Conservation (phyloP, 2,797 vertebrate species). For the Phyllotis vaccarum region DNA sequence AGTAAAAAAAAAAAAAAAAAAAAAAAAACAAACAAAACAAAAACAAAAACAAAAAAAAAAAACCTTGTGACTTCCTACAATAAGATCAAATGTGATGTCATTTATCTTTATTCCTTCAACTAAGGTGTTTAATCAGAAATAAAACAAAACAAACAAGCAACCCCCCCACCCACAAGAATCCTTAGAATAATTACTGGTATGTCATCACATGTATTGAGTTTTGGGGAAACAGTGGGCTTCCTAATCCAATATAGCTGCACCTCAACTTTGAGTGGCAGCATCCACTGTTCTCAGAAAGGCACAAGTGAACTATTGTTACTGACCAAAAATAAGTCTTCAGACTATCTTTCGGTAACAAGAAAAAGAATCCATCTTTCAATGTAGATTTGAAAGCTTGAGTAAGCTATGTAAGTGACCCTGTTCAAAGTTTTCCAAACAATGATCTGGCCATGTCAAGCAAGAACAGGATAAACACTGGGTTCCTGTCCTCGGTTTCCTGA, state of each 20-base stretch:
- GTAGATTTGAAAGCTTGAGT: slow-evolving; percentile 47
- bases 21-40: too few species aligned
- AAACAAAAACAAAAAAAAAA: neutral
- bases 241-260: neutral
- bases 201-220: neutral
- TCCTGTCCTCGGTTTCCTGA: slow-evolving; percentile 85
- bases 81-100: neutral
- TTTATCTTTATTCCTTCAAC: slow-evolving; percentile 47
- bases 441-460: slow-evolving; percentile 51
- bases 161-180: neutral
- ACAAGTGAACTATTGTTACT: neutral
- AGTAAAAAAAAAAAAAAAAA: too few species aligned
- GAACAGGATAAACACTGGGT: slow-evolving; percentile 82
- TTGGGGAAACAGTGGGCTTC: slow-evolving; percentile 3
- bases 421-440: slow-evolving; percentile 84
- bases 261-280: neutral
- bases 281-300: slow-evolving; percentile 52
- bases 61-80: neutral
- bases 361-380: slow-evolving; percentile 41
- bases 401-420: slow-evolving; percentile 65
- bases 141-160: neutral
- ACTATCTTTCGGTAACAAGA: slow-evolving; percentile 13
- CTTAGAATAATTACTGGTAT: neutral
- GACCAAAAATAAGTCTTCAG: slow-evolving; percentile 24
- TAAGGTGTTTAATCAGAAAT: slow-evolving; percentile 11